These are phyloP conservation scores for Sinocyclocheilus anshuiensis DNA, from an alignment of 2,113 vertebrate species.

Conservation along the genomic window DNA sequence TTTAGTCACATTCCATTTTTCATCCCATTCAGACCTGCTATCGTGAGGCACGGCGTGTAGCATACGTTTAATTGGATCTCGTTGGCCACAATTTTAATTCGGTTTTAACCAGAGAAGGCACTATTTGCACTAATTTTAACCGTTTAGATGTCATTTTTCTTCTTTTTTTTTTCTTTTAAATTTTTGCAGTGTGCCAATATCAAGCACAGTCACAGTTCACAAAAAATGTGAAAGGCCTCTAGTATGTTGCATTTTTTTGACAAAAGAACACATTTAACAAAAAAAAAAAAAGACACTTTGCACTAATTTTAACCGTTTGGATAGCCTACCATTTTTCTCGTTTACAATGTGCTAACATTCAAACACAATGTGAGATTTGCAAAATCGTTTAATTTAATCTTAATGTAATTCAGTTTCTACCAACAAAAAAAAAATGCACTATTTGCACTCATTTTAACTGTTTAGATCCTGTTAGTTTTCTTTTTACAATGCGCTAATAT, in stretches of 20 bases:
- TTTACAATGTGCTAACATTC: not conserved
- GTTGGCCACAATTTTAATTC: not conserved
- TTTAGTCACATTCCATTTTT: not conserved
- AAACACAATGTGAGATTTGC: not conserved
- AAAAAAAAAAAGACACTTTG: not conserved
- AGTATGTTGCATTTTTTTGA: not conserved
- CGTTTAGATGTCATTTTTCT: not conserved
- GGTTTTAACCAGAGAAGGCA: not conserved
- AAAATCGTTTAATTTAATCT: not conserved
- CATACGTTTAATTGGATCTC: conserved; percentile 2
- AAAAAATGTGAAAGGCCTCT: not conserved
- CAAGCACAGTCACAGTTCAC: not conserved
- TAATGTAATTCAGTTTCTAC: too few species aligned
- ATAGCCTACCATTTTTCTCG: not conserved
- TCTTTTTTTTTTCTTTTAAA: not conserved
- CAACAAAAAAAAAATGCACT: not conserved
- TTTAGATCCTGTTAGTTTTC: not conserved
- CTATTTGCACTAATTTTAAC: not conserved
- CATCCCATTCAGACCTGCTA: not conserved
- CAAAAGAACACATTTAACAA: not conserved
- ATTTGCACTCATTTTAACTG: too few species aligned
- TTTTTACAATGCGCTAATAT: not conserved
- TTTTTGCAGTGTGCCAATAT: not conserved
- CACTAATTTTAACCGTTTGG: not conserved
- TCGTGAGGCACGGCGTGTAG: not conserved